Percentiles rank a stretch among this genome's conserved stretches.
phyloP scores from a whole-genome alignment of 2,797 vertebrate species.

The Sebastolobus altivelis region DNA sequence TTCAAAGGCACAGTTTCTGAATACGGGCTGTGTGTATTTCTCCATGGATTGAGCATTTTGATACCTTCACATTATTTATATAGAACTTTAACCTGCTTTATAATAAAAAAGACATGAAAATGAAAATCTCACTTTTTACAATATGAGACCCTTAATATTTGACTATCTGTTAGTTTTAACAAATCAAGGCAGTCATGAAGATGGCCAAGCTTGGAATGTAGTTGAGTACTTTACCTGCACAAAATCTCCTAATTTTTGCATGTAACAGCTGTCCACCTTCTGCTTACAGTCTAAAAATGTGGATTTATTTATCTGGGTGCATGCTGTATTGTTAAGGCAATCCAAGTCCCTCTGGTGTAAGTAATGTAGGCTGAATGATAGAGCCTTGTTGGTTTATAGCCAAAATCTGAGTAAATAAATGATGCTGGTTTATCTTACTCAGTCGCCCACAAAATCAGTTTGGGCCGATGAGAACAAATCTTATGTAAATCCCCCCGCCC shows the following conservation, averaged over 20 bases:
- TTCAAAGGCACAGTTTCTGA: too few relatives aligned
- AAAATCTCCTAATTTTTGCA: neutral
- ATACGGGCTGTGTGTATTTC: too few relatives aligned
- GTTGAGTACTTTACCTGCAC: neutral
- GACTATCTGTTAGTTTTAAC: neutral
- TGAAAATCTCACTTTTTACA: too few relatives aligned
- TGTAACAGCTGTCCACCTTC: neutral
- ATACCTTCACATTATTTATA: too few relatives aligned
- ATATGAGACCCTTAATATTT: too few relatives aligned
- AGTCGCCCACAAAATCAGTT: conserved; percentile 55
- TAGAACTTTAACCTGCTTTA: too few relatives aligned
- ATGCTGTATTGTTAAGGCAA: conserved; percentile 19
- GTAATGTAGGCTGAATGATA: conserved; percentile 32
- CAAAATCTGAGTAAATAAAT: conserved; percentile 57
- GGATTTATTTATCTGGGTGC: neutral
- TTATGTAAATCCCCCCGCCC: conserved; percentile 55
- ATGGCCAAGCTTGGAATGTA: neutral
- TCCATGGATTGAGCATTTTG: too few relatives aligned
- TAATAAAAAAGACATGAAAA: too few relatives aligned
- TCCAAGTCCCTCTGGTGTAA: conserved; percentile 1
- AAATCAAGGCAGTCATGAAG: neutral
- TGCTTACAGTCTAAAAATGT: neutral
- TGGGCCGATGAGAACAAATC: conserved; percentile 43
- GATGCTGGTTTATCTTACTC: conserved; percentile 52
- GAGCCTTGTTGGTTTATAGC: conserved; percentile 38